These are phyloP conservation scores for Polypedilum vanderplanki DNA, from an alignment of 1,140 invertebrate species.

Conservation along the genomic window DNA sequence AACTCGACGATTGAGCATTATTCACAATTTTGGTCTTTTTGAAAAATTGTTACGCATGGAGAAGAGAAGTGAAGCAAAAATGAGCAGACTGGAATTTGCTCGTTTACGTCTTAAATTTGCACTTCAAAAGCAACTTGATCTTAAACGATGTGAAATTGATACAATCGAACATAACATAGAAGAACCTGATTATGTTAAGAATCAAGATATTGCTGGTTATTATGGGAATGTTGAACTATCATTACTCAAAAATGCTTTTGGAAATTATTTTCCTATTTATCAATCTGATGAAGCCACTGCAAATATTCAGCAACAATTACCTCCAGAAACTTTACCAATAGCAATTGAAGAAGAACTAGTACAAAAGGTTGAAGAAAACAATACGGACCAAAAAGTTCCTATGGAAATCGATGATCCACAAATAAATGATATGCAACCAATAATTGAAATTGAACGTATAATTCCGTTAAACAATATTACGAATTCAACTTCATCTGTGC, in stretches of 20 bases:
- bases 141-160: neutral
- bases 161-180: neutral
- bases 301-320: too few species aligned
- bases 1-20: neutral
- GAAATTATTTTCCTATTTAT: constrained; percentile 16
- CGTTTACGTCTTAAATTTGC: neutral
- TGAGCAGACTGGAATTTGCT: constrained; percentile 1
- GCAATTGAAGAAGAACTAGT: too few species aligned
- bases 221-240: neutral
- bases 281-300: neutral
- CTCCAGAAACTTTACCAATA: too few species aligned
- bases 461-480: too few species aligned
- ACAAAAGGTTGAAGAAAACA: too few species aligned
- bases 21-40: neutral
- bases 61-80: neutral
- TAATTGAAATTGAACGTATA: too few species aligned
- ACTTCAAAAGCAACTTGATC: neutral
- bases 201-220: neutral
- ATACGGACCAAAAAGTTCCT: too few species aligned
- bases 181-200: neutral
- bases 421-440: too few species aligned
- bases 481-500: too few species aligned
- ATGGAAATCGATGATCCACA: too few species aligned
- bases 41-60: neutral
- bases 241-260: neutral